Evolutionary conservation across 2,797 vertebrate genomes (phyloP).

Genomic region (Platalea minor): DNA sequence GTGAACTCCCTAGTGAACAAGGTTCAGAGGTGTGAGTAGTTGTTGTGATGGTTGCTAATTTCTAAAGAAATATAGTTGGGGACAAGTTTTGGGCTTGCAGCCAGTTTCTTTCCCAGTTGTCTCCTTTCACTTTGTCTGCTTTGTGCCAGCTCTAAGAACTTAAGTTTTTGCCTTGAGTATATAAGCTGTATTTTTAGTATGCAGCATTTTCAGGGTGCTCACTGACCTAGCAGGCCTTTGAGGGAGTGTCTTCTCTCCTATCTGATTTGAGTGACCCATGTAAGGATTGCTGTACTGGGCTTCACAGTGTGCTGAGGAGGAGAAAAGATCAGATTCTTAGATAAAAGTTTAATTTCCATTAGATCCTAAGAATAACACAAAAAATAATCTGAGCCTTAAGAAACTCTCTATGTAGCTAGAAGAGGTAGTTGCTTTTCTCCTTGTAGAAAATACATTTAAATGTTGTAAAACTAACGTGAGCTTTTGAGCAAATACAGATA

Average conservation of each 20-base stretch:
- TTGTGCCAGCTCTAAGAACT: background rate
- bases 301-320: background rate
- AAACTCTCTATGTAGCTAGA: background rate
- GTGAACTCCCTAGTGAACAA: background rate
- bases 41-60: background rate
- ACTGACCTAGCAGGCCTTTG: background rate
- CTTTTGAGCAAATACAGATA: background rate
- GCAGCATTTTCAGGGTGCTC: background rate
- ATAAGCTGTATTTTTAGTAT: background rate
- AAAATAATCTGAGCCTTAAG: background rate
- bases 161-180: background rate
- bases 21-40: background rate
- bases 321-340: background rate
- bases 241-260: background rate
- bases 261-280: background rate
- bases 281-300: background rate
- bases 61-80: background rate
- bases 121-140: background rate
- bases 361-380: background rate
- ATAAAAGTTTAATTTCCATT: background rate
- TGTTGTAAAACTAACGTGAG: background rate
- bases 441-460: background rate
- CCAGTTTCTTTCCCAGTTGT: background rate
- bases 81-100: background rate
- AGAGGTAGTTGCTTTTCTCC: background rate